Conservation (phyloP, 1,140 invertebrate species). For the Rhizoglyphus robini region DNA sequence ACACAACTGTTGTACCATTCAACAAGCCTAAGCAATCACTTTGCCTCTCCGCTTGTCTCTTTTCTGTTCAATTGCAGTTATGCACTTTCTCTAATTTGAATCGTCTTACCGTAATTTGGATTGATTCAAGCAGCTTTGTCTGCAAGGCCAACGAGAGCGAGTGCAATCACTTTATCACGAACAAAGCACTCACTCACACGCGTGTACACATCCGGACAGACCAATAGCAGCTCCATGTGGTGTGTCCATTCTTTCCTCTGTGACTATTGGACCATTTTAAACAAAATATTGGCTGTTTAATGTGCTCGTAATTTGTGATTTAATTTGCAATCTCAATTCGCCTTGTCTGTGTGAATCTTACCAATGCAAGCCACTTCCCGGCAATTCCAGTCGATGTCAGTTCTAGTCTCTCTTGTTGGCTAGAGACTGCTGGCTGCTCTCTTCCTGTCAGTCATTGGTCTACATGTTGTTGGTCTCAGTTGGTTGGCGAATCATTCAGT, state of each 20-base stretch:
- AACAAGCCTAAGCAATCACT: too few relatives aligned
- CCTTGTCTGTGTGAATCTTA: background rate
- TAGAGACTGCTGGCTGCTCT: too few relatives aligned
- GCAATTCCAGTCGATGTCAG: background rate
- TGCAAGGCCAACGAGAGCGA: background rate
- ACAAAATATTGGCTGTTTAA: constrained; percentile 5
- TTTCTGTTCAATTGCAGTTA: too few relatives aligned
- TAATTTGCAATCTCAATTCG: background rate
- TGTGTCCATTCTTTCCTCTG: background rate
- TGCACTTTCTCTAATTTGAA: constrained; percentile 11
- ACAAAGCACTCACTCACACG: too few relatives aligned
- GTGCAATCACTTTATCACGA: background rate
- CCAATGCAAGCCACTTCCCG: background rate
- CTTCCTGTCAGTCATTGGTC: background rate
- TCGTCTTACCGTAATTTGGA: constrained; percentile 4
- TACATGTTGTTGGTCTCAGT: background rate
- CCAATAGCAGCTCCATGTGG: too few relatives aligned
- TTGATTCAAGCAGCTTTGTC: background rate
- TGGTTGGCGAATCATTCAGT: too few relatives aligned
- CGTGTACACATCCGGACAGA: too few relatives aligned
- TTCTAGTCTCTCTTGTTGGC: background rate
- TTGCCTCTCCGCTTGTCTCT: too few relatives aligned
- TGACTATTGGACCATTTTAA: background rate
- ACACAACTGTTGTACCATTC: too few relatives aligned
- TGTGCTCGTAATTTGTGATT: constrained; percentile 12